phyloP scores from a whole-genome alignment of 1,140 invertebrate species.

The Hycleus phaleratus region DNA sequence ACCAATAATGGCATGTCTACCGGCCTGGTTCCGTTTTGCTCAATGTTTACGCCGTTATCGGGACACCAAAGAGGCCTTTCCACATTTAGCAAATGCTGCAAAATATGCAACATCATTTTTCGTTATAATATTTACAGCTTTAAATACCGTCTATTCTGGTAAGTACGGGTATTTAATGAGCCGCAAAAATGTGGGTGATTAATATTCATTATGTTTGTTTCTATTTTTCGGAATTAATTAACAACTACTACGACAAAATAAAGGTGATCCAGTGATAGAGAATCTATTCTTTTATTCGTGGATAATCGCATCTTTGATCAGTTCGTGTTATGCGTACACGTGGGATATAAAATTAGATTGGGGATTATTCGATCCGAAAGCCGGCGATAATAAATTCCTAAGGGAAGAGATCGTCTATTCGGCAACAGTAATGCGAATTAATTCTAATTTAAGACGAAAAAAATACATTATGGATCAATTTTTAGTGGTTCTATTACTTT shows the following conservation, averaged over 20 bases:
- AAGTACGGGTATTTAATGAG: constrained; percentile 22
- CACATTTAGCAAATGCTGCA: constrained; percentile 93
- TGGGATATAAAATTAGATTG: constrained; percentile 95
- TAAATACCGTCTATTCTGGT: constrained; percentile 62
- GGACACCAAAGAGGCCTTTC: constrained; percentile 84
- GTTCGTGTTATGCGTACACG: constrained; percentile 68
- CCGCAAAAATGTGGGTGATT: background rate
- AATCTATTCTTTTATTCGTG: constrained; percentile 66
- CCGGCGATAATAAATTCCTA: constrained; percentile 66
- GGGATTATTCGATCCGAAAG: constrained; percentile 77
- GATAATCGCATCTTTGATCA: constrained; percentile 61
- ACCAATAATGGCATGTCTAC: constrained; percentile 80
- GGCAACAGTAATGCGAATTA: constrained; percentile 44
- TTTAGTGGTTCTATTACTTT: constrained; percentile 40
- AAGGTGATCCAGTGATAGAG: constrained; percentile 33
- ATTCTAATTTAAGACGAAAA: background rate
- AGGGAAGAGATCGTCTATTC: constrained; percentile 62
- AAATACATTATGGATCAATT: background rate
- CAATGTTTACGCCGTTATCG: constrained; percentile 93
- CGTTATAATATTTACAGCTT: constrained; percentile 78
- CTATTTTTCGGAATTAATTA: background rate
- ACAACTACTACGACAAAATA: background rate
- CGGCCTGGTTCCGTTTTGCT: constrained; percentile 96
- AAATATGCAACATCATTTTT: constrained; percentile 98
- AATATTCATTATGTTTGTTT: background rate